These are phyloP conservation scores for Hippocampus guttulatus DNA, from an alignment of 2,113 vertebrate genomes.

Conservation along the genomic window DNA sequence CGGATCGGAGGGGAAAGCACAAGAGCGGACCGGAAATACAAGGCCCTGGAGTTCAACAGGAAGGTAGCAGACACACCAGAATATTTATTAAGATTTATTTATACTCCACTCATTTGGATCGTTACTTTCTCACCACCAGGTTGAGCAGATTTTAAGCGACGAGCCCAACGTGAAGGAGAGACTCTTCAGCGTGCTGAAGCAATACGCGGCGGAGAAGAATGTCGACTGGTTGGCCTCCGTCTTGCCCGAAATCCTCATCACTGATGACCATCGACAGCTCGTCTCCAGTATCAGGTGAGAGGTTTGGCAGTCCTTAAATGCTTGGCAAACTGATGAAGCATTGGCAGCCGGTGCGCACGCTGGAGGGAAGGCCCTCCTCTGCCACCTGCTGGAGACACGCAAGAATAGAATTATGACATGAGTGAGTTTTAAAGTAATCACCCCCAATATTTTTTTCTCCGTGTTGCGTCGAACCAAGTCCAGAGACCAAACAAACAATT, in stretches of 20 bases:
- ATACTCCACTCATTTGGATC: not conserved
- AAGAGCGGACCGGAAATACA: constrained; percentile 79
- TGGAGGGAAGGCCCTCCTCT: too few species aligned
- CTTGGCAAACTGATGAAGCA: too few species aligned
- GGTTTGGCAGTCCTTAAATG: not conserved
- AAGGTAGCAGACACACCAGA: constrained; percentile 69
- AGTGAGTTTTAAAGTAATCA: too few species aligned
- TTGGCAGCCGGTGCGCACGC: too few species aligned
- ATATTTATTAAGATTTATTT: not conserved
- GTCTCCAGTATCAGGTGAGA: constrained; percentile 89
- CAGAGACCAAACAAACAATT: not conserved
- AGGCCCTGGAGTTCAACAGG: constrained; percentile 88
- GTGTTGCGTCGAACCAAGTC: not conserved
- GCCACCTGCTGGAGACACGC: too few species aligned
- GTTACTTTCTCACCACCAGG: constrained; percentile 62
- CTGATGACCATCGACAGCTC: constrained; percentile 79
- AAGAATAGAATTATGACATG: too few species aligned
- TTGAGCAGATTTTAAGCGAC: constrained; percentile 82
- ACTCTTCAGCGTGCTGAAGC: constrained; percentile 83
- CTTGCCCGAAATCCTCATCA: constrained; percentile 79
- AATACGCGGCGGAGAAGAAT: constrained; percentile 83
- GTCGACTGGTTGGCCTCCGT: constrained; percentile 85
- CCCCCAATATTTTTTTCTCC: too few species aligned
- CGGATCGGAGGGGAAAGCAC: constrained; percentile 44
- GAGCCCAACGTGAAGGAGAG: constrained; percentile 83